These are phyloP conservation scores for Drosophila pullipes DNA, from an alignment of 2,888 invertebrate species.

Conservation along the genomic window DNA sequence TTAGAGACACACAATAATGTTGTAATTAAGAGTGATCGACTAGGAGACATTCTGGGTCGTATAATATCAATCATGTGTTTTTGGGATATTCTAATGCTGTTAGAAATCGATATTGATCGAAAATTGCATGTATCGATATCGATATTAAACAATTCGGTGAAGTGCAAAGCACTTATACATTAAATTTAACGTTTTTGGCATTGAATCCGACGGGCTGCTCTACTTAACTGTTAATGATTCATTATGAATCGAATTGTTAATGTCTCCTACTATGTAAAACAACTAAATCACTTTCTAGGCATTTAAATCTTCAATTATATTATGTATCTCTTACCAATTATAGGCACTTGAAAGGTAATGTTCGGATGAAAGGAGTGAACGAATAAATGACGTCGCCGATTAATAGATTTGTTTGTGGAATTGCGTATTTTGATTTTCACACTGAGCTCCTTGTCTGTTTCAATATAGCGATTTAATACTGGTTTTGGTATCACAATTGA, in stretches of 20 bases:
- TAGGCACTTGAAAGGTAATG: slow-evolving; percentile 78
- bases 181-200: too few relatives aligned
- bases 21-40: not conserved
- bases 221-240: not conserved
- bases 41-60: too few relatives aligned
- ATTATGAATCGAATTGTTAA: not conserved
- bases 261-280: not conserved
- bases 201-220: not conserved
- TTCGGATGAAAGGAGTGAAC: slow-evolving; percentile 76
- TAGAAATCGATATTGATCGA: not conserved
- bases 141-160: not conserved
- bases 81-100: not conserved
- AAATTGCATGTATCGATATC: not conserved
- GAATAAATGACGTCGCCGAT: slow-evolving; percentile 69
- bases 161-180: not conserved
- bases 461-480: slow-evolving; percentile 58
- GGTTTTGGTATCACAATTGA: slow-evolving; percentile 28
- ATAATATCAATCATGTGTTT: too few relatives aligned
- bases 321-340: slow-evolving; percentile 60
- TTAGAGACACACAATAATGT: not conserved
- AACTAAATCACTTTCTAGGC: not conserved
- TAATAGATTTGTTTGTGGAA: slow-evolving; percentile 37
- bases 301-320: not conserved
- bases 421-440: slow-evolving; percentile 60
- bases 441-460: slow-evolving; percentile 61